Evolutionary conservation across 2,113 vertebrate species (phyloP), one percentile per base, ranked within the genome.

Genomic region (Balaenoptera acutorostrata): DNA sequence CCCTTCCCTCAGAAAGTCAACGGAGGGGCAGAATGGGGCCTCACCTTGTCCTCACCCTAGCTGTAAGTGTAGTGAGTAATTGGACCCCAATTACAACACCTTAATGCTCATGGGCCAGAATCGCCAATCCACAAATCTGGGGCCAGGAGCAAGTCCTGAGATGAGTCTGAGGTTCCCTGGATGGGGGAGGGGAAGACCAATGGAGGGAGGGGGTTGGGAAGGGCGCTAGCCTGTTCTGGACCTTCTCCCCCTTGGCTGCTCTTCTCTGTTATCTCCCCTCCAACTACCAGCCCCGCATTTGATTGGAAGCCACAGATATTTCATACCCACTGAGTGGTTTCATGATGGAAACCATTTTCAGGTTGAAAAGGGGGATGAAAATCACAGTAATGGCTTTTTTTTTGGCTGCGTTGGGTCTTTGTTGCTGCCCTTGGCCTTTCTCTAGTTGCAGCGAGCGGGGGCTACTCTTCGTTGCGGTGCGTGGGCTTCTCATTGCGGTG

Each of bases 341-440:
- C 15, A 29, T 86, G 91, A 96, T 78, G 1, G 3, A 36, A 59
- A 29, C 77, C 6, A 3, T 13, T 92, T 92, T 72, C 85, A 85
- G 84, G 75, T 88, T 44, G 33, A 72, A 90, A 84, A 81, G 29
- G 44, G 74, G 20, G 49, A 27, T 86, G 46, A 39, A 93, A 94
- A 81, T 77, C 25, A 27, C 2, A 0, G 86, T 92, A 74, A 83
- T 63, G 72, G 95, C 10, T 88, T 75, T 75, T 75, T 52, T 52
- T 52, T 52, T 18, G 52, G 5, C 52, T 18, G 1, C 52, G 5
- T 18, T 52, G 52, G 15, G 52, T 6, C 52, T 52, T 52, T 5
- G 1, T 52, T 52, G 15, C 49, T 52, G 49, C 49, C 49, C 49
- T 15, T 52, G 49, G 49, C 49, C 49, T 52, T 17, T 52, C 49